These are phyloP conservation scores for Dasypolia templi DNA, from an alignment of 2,888 invertebrate species.

Conservation along the genomic window DNA sequence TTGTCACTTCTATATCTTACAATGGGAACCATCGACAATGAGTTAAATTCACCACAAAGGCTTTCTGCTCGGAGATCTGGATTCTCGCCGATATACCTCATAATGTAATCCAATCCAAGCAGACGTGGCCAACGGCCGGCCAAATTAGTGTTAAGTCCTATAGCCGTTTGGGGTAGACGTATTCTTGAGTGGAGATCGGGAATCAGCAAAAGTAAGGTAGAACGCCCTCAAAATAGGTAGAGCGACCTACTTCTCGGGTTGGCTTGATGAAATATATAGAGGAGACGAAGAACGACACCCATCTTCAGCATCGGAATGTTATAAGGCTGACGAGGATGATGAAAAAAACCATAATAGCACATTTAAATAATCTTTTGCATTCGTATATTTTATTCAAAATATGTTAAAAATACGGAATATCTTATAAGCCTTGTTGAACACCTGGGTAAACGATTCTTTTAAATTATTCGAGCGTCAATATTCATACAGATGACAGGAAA, in stretches of 20 bases:
- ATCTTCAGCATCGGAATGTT: too few species aligned
- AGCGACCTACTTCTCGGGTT: not conserved
- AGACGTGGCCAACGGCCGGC: not conserved
- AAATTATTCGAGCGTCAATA: conserved; percentile 4
- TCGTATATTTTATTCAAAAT: not conserved
- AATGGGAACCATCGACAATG: too few species aligned
- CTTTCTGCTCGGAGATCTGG: not conserved
- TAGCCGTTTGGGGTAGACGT: not conserved
- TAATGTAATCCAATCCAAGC: not conserved
- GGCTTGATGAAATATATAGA: too few species aligned
- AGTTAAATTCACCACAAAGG: too few species aligned
- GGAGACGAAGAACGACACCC: too few species aligned
- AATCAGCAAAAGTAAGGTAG: not conserved
- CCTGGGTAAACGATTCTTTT: not conserved
- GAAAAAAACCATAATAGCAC: not conserved
- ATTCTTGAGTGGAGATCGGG: not conserved
- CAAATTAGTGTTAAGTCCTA: not conserved
- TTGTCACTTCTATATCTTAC: too few species aligned
- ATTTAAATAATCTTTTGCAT: not conserved
- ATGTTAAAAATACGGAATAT: not conserved
- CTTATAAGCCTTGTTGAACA: conserved; percentile 5
- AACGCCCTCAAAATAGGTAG: not conserved
- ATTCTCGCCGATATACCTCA: not conserved
- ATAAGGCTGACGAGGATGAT: too few species aligned
- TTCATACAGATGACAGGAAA: conserved; percentile 34